These are phyloP conservation scores for Scophthalmus maximus DNA, from an alignment of 2,113 vertebrate species.

Conservation along the genomic window DNA sequence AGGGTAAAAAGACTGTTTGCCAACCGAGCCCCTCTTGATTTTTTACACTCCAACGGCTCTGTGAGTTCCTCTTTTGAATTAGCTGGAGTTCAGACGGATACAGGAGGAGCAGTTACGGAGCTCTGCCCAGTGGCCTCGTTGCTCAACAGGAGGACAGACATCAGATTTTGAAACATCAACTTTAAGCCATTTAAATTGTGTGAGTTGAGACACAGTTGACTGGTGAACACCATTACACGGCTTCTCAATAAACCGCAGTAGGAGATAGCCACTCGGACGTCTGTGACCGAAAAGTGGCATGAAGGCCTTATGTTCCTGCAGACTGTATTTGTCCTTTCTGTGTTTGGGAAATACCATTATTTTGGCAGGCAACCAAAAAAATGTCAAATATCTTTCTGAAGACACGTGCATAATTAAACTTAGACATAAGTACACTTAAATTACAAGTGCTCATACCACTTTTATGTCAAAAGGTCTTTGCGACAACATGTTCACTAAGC, in stretches of 20 bases:
- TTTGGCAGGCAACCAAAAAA: background rate
- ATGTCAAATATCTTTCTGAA: background rate
- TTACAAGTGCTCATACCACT: too few species aligned
- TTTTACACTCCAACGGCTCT: slow-evolving; percentile 73
- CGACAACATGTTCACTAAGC: too few species aligned
- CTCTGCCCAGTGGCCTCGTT: slow-evolving; percentile 28
- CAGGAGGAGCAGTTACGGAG: slow-evolving; percentile 7
- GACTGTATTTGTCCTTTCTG: background rate
- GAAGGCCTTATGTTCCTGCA: background rate
- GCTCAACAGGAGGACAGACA: slow-evolving; percentile 50
- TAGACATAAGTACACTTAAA: background rate
- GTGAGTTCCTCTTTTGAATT: slow-evolving; percentile 71
- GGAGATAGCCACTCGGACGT: background rate
- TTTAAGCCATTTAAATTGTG: background rate
- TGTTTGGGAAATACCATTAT: too few species aligned
- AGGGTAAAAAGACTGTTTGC: slow-evolving; percentile 53
- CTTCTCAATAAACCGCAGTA: background rate
- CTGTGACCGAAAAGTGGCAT: background rate
- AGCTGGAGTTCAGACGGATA: slow-evolving; percentile 1
- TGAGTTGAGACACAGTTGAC: background rate
- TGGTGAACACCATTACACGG: background rate
- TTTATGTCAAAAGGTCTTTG: too few species aligned
- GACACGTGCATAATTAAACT: background rate
- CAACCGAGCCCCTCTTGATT: slow-evolving; percentile 30
- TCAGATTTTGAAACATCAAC: background rate